Conservation (phyloP, 2,888 invertebrate genomes). For the Acleris sparsana region DNA sequence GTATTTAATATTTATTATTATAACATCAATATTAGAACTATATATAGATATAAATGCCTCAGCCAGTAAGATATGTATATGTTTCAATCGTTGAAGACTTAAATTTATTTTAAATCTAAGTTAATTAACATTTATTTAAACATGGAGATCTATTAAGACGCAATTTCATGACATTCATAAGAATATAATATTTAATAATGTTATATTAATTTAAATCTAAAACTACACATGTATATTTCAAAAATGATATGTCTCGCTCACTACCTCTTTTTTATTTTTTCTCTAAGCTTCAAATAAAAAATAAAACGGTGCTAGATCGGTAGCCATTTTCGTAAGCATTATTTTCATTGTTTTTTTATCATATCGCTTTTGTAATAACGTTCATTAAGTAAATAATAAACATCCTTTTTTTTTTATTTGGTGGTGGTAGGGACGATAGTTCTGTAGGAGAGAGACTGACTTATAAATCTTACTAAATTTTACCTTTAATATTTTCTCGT, state of each 20-base stretch:
- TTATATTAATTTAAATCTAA: slow-evolving; percentile 45
- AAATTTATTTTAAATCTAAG: slow-evolving; percentile 58
- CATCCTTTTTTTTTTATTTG: neutral
- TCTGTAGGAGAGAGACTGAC: neutral
- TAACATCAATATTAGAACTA: slow-evolving; percentile 67
- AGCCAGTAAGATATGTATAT: slow-evolving; percentile 81
- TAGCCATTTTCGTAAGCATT: slow-evolving; percentile 70
- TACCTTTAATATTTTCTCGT: neutral
- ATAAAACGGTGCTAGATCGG: slow-evolving; percentile 62
- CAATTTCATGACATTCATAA: slow-evolving; percentile 61
- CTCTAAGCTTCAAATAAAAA: slow-evolving; percentile 51
- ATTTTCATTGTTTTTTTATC: slow-evolving; percentile 51
- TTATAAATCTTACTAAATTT: neutral
- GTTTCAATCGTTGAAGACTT: slow-evolving; percentile 75
- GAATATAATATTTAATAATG: slow-evolving; percentile 57
- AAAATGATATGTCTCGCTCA: slow-evolving; percentile 48
- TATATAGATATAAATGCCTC: slow-evolving; percentile 76
- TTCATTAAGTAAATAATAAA: slow-evolving; percentile 12
- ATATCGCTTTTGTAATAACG: slow-evolving; percentile 38
- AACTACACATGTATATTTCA: slow-evolving; percentile 49
- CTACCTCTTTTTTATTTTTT: slow-evolving; percentile 55
- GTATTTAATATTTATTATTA: slow-evolving; percentile 43
- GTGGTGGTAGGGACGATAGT: neutral
- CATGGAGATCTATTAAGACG: slow-evolving; percentile 54
- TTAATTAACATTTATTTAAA: slow-evolving; percentile 65